Evolutionary conservation across 2,797 vertebrate genomes (phyloP).

Genomic region (Lepidocolaptes lacrymiger): DNA sequence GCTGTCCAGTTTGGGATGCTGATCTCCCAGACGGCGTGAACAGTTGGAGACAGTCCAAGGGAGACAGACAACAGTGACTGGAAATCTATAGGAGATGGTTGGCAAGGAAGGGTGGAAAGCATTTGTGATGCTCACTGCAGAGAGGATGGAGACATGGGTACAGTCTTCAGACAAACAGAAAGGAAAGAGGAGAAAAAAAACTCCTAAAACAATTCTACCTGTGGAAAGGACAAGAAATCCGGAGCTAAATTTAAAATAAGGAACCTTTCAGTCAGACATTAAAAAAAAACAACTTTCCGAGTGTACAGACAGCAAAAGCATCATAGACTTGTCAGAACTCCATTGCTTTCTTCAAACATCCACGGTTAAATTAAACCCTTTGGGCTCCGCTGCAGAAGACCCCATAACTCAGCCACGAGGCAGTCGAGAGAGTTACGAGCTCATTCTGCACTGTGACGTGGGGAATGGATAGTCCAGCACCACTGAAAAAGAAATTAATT

Average conservation of each 20-base stretch:
- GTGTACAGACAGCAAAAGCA: neutral
- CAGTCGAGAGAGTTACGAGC: conserved; percentile 47
- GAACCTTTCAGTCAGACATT: neutral
- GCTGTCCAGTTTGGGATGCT: neutral
- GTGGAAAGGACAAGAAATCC: neutral
- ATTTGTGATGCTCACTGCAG: neutral
- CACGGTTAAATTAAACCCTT: conserved; percentile 54
- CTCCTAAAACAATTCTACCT: neutral
- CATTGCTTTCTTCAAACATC: conserved; percentile 12
- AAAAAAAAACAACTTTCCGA: neutral
- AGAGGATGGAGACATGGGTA: neutral
- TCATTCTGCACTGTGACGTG: conserved; percentile 25
- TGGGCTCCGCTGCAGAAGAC: neutral
- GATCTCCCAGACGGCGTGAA: neutral
- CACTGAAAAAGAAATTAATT: conserved; percentile 68
- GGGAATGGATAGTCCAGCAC: conserved; percentile 43
- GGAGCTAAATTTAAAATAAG: neutral
- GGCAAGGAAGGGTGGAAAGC: conserved; percentile 2
- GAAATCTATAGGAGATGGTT: conserved; percentile 42
- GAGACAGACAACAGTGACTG: conserved; percentile 24
- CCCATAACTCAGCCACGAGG: conserved; percentile 21
- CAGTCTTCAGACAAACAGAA: neutral
- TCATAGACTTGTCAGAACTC: neutral
- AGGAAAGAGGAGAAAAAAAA: neutral
- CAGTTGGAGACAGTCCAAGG: conserved; percentile 34